Evolutionary conservation across 2,888 invertebrate species (phyloP).

Genomic region (Hemicrepidius hirtus): DNA sequence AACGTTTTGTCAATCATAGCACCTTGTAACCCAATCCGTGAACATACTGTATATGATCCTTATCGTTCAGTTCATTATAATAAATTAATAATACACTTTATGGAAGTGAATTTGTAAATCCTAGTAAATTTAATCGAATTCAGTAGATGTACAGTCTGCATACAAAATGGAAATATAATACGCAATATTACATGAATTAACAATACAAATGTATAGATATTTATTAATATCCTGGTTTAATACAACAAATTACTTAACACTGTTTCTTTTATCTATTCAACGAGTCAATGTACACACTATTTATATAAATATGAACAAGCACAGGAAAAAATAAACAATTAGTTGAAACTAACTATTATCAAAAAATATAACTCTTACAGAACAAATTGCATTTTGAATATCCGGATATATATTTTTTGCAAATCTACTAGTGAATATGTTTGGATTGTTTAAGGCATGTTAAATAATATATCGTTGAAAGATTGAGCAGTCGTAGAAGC

Average conservation of each 20-base stretch:
- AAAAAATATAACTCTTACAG: conserved; percentile 36
- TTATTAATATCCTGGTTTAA: conserved; percentile 34
- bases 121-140: conserved; percentile 7
- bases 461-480: conserved; percentile 36
- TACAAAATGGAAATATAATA: conserved; percentile 38
- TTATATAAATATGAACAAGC: conserved; percentile 38
- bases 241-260: conserved; percentile 37
- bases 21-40: no score
- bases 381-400: conserved; percentile 40
- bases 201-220: conserved; percentile 40
- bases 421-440: conserved; percentile 42
- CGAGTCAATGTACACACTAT: conserved; percentile 37
- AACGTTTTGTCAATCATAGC: no score
- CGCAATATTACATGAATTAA: conserved; percentile 38
- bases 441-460: conserved; percentile 40
- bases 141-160: conserved; percentile 40
- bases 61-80: no score
- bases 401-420: conserved; percentile 31
- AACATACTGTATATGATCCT: no score
- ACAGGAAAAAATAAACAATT: conserved; percentile 31
- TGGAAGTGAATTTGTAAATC: background rate
- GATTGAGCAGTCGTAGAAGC: conserved; percentile 58
- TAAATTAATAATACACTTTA: no score
- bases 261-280: conserved; percentile 37
- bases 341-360: conserved; percentile 31